Percentiles rank a stretch among this genome's conserved stretches.
phyloP scores from a whole-genome alignment of 2,797 vertebrate genomes.

The Champsocephalus esox region DNA sequence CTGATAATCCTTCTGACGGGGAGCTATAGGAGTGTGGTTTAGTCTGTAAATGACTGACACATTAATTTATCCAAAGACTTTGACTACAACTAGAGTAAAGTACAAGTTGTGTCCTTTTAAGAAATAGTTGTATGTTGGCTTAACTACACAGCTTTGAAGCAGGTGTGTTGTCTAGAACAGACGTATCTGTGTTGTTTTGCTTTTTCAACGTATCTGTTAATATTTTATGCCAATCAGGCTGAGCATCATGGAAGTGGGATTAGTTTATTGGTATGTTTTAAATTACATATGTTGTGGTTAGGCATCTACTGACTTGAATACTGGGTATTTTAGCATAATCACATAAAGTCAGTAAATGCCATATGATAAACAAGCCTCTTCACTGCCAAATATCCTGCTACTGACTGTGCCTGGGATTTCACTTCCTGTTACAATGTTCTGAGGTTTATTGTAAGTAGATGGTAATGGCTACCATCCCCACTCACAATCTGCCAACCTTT shows the following conservation, averaged over 20 bases:
- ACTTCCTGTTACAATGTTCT: constrained; percentile 22
- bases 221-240: constrained; percentile 28
- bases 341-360: constrained; percentile 25
- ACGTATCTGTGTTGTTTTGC: constrained; percentile 15
- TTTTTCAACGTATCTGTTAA: constrained; percentile 16
- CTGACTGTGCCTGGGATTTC: constrained; percentile 42
- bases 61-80: constrained; percentile 27
- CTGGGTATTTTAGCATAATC: constrained; percentile 34
- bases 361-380: constrained; percentile 33
- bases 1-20: constrained; percentile 46
- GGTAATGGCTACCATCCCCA: constrained; percentile 27
- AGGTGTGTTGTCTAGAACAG: constrained; percentile 8
- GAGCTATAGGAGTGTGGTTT: background rate
- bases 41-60: constrained; percentile 6
- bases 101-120: constrained; percentile 15
- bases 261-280: constrained; percentile 6
- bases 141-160: constrained; percentile 19
- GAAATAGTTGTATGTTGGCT: constrained; percentile 19
- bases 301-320: constrained; percentile 32
- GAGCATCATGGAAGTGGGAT: background rate
- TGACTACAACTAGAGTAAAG: constrained; percentile 12
- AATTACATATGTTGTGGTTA: constrained; percentile 16
- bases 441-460: constrained; percentile 16
- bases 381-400: constrained; percentile 59
- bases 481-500: constrained; percentile 1